These are phyloP conservation scores for Schizaphis graminum DNA, from an alignment of 2,888 invertebrate species.

Conservation along the genomic window DNA sequence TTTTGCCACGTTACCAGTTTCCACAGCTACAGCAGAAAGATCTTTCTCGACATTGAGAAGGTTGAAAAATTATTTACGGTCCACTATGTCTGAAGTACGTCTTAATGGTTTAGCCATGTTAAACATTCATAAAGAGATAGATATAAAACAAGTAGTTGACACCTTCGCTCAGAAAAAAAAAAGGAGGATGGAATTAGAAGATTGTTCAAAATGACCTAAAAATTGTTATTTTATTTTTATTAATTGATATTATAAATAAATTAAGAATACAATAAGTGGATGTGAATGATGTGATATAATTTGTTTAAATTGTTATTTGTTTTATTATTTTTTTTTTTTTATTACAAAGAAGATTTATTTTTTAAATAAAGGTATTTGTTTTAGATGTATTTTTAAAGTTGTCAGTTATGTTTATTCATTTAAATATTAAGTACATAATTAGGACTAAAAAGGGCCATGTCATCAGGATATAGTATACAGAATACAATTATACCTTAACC, in stretches of 20 bases:
- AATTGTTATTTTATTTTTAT: background rate
- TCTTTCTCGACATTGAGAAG: no score
- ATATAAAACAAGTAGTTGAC: slow-evolving; percentile 18
- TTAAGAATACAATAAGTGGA: background rate
- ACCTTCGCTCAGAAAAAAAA: background rate
- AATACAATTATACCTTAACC: slow-evolving; percentile 14
- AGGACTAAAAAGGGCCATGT: background rate
- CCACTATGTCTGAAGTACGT: slow-evolving; percentile 4
- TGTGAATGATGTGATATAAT: background rate
- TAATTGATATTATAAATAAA: background rate
- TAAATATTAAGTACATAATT: background rate
- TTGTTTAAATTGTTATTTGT: background rate
- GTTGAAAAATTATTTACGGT: background rate
- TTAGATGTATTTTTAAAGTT: slow-evolving; percentile 14
- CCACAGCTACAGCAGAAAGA: no score
- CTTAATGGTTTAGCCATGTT: background rate
- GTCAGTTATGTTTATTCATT: background rate
- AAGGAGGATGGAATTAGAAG: background rate
- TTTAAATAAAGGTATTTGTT: slow-evolving; percentile 12
- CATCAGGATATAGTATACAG: background rate
- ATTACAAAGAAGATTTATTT: background rate
- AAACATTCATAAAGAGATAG: background rate
- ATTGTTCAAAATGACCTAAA: background rate
- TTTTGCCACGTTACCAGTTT: no score
- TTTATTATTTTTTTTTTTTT: background rate